These are phyloP conservation scores for Pionites leucogaster DNA, from an alignment of 2,113 vertebrate genomes.

Conservation along the genomic window DNA sequence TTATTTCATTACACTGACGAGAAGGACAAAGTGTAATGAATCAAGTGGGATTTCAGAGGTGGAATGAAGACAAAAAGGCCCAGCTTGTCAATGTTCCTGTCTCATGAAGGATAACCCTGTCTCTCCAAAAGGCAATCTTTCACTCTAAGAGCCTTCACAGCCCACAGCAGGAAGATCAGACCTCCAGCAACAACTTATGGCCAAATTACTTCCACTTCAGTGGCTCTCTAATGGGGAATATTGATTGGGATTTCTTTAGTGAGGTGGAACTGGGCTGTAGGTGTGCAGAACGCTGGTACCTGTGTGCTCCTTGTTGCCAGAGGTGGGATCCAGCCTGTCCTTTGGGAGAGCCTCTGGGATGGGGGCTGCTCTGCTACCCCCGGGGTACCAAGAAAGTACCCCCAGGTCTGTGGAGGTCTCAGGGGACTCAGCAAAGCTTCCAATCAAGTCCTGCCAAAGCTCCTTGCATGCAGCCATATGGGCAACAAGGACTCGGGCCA, in stretches of 20 bases:
- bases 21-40: conserved; percentile 58
- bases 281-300: not conserved
- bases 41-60: conserved; percentile 31
- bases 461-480: no score
- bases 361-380: not conserved
- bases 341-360: not conserved
- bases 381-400: not conserved
- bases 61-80: conserved; percentile 24
- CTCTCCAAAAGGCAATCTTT: conserved; percentile 7
- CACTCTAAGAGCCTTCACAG: not conserved
- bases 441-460: not conserved
- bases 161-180: not conserved
- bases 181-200: not conserved
- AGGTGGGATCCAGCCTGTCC: not conserved
- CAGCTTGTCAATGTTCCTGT: not conserved
- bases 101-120: conserved; percentile 10
- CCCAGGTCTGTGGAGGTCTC: no score
- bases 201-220: not conserved
- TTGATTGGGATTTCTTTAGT: not conserved
- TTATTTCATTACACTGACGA: conserved; percentile 54
- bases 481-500: not conserved
- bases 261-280: not conserved
- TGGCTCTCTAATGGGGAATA: not conserved
- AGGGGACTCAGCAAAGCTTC: not conserved
- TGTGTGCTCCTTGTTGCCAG: not conserved